Evolutionary conservation across 37 sponge, comb jelly and placozoan genomes (phyloP), one percentile per base, ranked within the genome.

Genomic region (Spongilla lacustris): DNA sequence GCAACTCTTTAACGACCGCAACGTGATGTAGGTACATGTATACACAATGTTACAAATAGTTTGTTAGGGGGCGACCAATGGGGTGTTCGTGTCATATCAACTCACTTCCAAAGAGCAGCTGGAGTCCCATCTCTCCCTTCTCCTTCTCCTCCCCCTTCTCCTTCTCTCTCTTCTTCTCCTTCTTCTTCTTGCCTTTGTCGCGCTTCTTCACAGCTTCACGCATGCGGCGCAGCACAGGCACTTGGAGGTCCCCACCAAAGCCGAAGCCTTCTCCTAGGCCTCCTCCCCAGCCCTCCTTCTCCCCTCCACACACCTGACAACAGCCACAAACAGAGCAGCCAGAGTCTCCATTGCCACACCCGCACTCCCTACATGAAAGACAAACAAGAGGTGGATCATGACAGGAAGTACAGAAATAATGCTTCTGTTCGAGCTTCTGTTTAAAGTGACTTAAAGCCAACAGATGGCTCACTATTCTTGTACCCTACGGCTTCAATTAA

Each of bases 271-370:
- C 90, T 19, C 19, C 36, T 9, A 68, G 10, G 31, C 80, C 81
- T 24, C 85, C 86, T 77, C 82, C 91, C 91, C 91, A 91, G 68
- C 32, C 30, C 58, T 92, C 94, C 58, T 74, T 82, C 36, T 89
- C 93, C 31, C 91, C 96, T 0, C 87, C 95, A 81, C 98, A 97
- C 68, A 89, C 88, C 73, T 93, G 89, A 66, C 98, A 98, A 67
- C 88, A 91, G n/a, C 98, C 98, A 86, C 98, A 98, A 29, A 82
- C 83, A 23, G 75, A 38, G 75, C 98, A 98, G 66, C 98, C 98
- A 73, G 96, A 91, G 73, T 95, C 96, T 58, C 98, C 98, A 37
- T 84, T 67, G 11, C 98, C 98, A 87, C 98, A 98, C 32, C 98
- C 98, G 92, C 98, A 98, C 68, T 84, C 89, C 73, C 98, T 98